A percentile compares a stretch with the other conserved stretches of the same genome.
Evolutionary conservation across 2,888 invertebrate species (phyloP).

Genomic region (Tanytarsus gracilentus): DNA sequence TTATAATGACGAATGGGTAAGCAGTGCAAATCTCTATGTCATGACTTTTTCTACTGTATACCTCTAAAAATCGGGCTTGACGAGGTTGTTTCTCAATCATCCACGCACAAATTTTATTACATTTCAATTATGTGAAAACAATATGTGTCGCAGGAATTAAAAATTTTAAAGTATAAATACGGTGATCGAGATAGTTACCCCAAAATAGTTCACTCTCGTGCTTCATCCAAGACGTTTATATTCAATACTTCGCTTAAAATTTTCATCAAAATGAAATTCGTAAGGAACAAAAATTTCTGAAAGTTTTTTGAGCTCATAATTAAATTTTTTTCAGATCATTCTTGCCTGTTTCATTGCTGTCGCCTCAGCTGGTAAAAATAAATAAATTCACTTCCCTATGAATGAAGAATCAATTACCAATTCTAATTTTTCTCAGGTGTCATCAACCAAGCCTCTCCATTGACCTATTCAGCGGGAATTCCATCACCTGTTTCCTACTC

Average conservation of each 20-base stretch:
- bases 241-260: conserved; percentile 33
- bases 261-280: conserved; percentile 8
- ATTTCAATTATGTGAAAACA: conserved; percentile 16
- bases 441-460: conserved; percentile 32
- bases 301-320: background rate
- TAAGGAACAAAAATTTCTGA: background rate
- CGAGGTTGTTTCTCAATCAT: background rate
- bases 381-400: conserved; percentile 30
- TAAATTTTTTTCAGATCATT: conserved; percentile 41
- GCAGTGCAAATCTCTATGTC: conserved; percentile 4
- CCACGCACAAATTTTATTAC: background rate
- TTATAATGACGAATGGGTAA: background rate
- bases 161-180: conserved; percentile 22
- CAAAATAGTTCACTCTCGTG: conserved; percentile 10
- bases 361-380: conserved; percentile 39
- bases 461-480: conserved; percentile 34
- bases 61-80: background rate
- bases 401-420: conserved; percentile 39
- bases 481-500: conserved; percentile 40
- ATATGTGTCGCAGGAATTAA: background rate
- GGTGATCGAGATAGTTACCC: background rate
- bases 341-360: conserved; percentile 49
- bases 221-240: background rate
- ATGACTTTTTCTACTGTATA: conserved; percentile 10
- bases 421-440: background rate